Evolutionary conservation across 2,888 invertebrate species (phyloP).

Genomic region (Drosophila anceps): DNA sequence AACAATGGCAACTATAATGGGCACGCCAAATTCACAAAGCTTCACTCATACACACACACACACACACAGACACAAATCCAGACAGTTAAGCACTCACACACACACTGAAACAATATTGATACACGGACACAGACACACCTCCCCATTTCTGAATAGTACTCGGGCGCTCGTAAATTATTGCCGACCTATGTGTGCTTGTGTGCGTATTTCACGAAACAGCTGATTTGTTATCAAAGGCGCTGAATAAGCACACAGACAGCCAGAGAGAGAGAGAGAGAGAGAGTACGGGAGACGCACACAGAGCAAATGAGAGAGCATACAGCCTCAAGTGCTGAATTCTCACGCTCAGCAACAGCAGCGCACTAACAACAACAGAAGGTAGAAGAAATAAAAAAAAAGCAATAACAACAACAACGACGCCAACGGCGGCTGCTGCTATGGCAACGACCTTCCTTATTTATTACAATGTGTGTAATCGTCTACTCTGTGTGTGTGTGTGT

Average conservation of each 20-base stretch:
- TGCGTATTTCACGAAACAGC: slow-evolving; percentile 60
- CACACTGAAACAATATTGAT: slow-evolving; percentile 47
- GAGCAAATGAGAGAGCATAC: slow-evolving; percentile 24
- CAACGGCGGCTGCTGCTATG: slow-evolving; percentile 75
- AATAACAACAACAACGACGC: slow-evolving; percentile 37
- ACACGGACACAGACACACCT: slow-evolving; percentile 68
- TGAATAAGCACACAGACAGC: slow-evolving; percentile 49
- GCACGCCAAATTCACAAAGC: slow-evolving; percentile 53
- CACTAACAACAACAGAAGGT: slow-evolving; percentile 44
- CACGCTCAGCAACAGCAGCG: slow-evolving; percentile 50
- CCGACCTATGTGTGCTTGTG: slow-evolving; percentile 33
- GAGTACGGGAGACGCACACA: slow-evolving; percentile 24
- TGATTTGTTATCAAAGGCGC: slow-evolving; percentile 76
- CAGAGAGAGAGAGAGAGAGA: slow-evolving; percentile 37
- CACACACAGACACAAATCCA: slow-evolving; percentile 52
- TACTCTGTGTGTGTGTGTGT: slow-evolving; percentile 37
- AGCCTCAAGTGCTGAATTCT: slow-evolving; percentile 60
- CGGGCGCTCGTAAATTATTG: slow-evolving; percentile 51
- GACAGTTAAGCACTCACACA: slow-evolving; percentile 52
- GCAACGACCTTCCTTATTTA: slow-evolving; percentile 84
- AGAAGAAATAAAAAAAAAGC: slow-evolving; percentile 29
- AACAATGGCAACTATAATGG: slow-evolving; percentile 41
- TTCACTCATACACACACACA: slow-evolving; percentile 50
- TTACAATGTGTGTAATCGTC: slow-evolving; percentile 77
- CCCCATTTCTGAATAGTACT: slow-evolving; percentile 62